Percentiles rank a stretch among this genome's conserved stretches.
These are phyloP conservation scores for Oryzias javanicus DNA, from an alignment of 2,113 vertebrate species.

Conservation along the genomic window DNA sequence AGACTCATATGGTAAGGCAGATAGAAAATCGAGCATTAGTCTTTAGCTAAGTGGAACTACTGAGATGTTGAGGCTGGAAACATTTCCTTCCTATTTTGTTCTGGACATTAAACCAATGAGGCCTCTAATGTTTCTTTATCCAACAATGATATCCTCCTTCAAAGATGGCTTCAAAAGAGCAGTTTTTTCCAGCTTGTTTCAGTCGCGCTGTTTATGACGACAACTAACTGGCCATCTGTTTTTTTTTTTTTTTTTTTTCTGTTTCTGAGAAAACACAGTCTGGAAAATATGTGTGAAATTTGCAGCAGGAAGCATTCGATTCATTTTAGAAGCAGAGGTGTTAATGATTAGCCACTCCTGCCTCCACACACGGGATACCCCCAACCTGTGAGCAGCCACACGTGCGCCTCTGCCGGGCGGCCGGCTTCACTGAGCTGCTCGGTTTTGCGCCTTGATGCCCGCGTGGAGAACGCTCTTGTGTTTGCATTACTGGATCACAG, in stretches of 20 bases:
- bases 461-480: slow-evolving; percentile 6
- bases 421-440: slow-evolving; percentile 15
- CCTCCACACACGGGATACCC: slow-evolving; percentile 40
- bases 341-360: slow-evolving; percentile 66
- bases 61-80: too few relatives aligned
- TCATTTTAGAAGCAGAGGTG: slow-evolving; percentile 26
- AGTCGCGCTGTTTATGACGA: slow-evolving; percentile 32
- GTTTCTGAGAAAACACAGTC: slow-evolving; percentile 56
- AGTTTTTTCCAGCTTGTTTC: slow-evolving; percentile 9
- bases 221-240: slow-evolving; percentile 49
- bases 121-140: too few relatives aligned
- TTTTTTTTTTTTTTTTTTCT: slow-evolving; percentile 37
- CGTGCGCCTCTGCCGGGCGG: slow-evolving; percentile 20
- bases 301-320: slow-evolving; percentile 33
- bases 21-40: too few relatives aligned
- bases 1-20: too few relatives aligned
- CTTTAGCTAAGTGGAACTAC: too few relatives aligned
- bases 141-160: too few relatives aligned
- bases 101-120: too few relatives aligned
- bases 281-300: slow-evolving; percentile 17
- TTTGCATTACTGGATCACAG: slow-evolving; percentile 25
- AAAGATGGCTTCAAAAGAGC: too few relatives aligned
- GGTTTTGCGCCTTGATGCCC: slow-evolving; percentile 5
- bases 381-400: slow-evolving; percentile 9
- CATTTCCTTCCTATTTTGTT: too few relatives aligned